phyloP scores from a whole-genome alignment of 2,797 vertebrate species.

The Lacerta bilineata region DNA sequence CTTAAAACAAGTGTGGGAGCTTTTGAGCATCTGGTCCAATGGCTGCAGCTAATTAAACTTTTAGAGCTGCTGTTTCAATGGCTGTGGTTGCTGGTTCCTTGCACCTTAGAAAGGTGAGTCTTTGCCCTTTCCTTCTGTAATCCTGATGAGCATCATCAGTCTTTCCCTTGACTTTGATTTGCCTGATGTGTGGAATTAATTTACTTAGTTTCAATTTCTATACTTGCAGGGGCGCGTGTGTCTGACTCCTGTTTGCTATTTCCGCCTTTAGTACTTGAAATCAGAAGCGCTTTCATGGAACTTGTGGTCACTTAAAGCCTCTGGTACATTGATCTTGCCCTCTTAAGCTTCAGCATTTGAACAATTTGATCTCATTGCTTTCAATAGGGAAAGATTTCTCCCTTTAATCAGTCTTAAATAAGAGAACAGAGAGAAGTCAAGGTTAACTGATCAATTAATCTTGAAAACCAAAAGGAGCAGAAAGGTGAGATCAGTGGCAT shows the following conservation, averaged over 20 bases:
- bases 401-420: constrained; percentile 22
- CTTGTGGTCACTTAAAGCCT: constrained; percentile 44
- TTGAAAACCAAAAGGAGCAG: constrained; percentile 23
- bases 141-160: constrained; percentile 3
- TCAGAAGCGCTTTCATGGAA: constrained; percentile 34
- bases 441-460: constrained; percentile 26
- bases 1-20: not conserved
- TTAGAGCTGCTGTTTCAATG: not conserved
- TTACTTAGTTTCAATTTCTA: constrained; percentile 31
- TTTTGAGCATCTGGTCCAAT: not conserved
- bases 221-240: not conserved
- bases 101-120: not conserved
- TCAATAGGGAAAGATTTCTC: not conserved
- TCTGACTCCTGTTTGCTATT: constrained; percentile 29
- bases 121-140: not conserved
- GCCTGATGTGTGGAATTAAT: constrained; percentile 32
- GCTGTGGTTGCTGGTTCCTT: not conserved
- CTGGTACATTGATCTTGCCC: constrained; percentile 34
- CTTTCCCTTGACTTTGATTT: constrained; percentile 36
- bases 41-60: not conserved
- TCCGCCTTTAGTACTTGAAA: constrained; percentile 25
- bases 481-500: not conserved
- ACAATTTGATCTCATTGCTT: constrained; percentile 45
- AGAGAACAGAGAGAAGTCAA: constrained; percentile 17
- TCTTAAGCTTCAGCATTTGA: constrained; percentile 26